These are phyloP conservation scores for Steinernema khuongi DNA, from an alignment of 1,140 invertebrate genomes.

Conservation along the genomic window DNA sequence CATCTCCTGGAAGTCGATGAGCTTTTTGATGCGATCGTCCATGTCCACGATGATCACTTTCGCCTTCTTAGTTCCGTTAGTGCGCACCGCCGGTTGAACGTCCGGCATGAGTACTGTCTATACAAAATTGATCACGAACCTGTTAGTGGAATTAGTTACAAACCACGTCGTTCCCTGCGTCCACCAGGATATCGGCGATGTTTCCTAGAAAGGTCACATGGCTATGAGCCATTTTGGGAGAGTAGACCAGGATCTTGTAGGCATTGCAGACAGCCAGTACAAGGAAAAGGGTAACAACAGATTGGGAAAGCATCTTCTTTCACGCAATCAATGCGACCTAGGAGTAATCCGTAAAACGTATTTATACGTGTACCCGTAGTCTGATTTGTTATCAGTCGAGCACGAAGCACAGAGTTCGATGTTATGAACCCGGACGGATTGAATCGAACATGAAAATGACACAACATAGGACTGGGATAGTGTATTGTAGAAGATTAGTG, in stretches of 20 bases:
- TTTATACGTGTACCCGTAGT: too few species aligned
- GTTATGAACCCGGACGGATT: too few species aligned
- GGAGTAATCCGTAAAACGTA: too few species aligned
- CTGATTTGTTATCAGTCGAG: too few species aligned
- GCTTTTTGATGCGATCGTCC: background rate
- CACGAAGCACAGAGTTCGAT: too few species aligned
- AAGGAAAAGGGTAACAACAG: background rate
- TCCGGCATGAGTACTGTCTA: slow-evolving; percentile 22
- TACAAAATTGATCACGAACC: background rate
- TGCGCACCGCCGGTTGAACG: background rate
- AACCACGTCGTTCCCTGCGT: slow-evolving; percentile 22
- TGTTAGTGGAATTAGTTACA: background rate
- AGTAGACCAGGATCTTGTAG: slow-evolving; percentile 28
- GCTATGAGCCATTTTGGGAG: slow-evolving; percentile 13
- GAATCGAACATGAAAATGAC: too few species aligned
- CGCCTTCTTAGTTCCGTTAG: background rate
- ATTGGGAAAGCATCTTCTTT: background rate
- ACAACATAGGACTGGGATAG: too few species aligned
- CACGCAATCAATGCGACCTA: too few species aligned
- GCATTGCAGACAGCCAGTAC: background rate
- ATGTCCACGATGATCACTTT: slow-evolving; percentile 7
- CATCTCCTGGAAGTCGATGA: background rate
- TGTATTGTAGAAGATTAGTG: too few species aligned
- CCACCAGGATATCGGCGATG: slow-evolving; percentile 6
- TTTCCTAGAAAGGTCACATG: background rate